phyloP scores from a whole-genome alignment of 2,888 invertebrate species.

The Ditula angustiorana region DNA sequence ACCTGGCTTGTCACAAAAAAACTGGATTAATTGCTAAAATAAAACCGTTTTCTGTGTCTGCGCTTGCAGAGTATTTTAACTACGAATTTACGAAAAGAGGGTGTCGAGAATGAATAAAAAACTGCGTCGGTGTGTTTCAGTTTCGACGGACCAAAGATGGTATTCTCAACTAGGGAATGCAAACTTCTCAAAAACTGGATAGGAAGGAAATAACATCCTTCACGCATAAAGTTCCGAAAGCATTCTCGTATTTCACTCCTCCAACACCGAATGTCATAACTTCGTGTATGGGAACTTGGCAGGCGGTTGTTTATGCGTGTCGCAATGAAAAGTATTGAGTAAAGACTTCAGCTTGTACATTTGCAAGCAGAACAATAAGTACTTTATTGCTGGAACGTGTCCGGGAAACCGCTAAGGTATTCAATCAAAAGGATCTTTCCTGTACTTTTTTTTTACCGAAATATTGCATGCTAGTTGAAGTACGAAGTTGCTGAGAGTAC shows the following conservation, averaged over 20 bases:
- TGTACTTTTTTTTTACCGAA: too few relatives aligned
- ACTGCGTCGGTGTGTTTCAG: neutral
- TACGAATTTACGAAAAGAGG: too few relatives aligned
- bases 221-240: constrained; percentile 1
- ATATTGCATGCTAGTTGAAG: too few relatives aligned
- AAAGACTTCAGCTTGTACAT: neutral
- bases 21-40: too few relatives aligned
- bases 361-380: neutral
- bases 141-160: neutral
- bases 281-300: neutral
- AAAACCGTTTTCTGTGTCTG: too few relatives aligned
- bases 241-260: neutral
- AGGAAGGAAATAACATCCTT: neutral
- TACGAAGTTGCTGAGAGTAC: too few relatives aligned
- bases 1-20: too few relatives aligned
- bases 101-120: too few relatives aligned
- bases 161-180: too few relatives aligned
- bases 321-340: neutral
- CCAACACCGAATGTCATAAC: neutral
- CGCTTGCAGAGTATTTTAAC: too few relatives aligned
- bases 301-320: neutral
- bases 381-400: neutral
- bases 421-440: neutral
- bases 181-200: neutral
- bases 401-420: neutral